phyloP scores from a whole-genome alignment of 1,140 invertebrate species.

The Conus ventricosus region DNA sequence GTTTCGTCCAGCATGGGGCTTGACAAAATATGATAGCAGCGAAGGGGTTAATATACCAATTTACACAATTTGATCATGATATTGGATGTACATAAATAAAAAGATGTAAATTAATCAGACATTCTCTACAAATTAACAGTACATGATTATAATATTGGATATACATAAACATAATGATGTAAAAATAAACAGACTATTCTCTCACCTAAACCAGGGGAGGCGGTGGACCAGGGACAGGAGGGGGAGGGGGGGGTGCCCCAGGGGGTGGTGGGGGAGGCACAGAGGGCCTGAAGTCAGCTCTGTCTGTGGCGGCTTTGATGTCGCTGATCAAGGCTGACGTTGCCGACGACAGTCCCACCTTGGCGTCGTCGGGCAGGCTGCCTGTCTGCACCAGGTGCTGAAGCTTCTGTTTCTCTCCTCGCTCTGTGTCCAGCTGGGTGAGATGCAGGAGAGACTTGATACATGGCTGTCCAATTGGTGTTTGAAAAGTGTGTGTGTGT shows the following conservation, averaged over 20 bases:
- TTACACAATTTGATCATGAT: no score
- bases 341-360: constrained; percentile 78
- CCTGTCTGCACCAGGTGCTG: constrained; percentile 89
- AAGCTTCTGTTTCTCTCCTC: constrained; percentile 86
- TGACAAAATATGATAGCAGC: no score
- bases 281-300: constrained; percentile 61
- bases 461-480: no score
- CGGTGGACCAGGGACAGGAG: constrained; percentile 58
- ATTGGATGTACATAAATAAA: no score
- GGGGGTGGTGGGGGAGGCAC: constrained; percentile 68
- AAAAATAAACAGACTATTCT: no score
- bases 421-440: constrained; percentile 85
- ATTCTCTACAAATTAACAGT: no score
- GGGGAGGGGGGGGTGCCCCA: constrained; percentile 77
- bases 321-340: constrained; percentile 76
- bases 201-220: constrained; percentile 60
- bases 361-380: constrained; percentile 93
- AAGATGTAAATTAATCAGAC: no score
- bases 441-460: background rate
- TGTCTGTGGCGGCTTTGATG: constrained; percentile 39
- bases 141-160: no score
- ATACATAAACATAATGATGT: no score
- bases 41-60: no score
- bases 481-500: background rate
- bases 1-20: no score